Conservation (phyloP, 2,797 vertebrate species). For the Cygnus olor region DNA sequence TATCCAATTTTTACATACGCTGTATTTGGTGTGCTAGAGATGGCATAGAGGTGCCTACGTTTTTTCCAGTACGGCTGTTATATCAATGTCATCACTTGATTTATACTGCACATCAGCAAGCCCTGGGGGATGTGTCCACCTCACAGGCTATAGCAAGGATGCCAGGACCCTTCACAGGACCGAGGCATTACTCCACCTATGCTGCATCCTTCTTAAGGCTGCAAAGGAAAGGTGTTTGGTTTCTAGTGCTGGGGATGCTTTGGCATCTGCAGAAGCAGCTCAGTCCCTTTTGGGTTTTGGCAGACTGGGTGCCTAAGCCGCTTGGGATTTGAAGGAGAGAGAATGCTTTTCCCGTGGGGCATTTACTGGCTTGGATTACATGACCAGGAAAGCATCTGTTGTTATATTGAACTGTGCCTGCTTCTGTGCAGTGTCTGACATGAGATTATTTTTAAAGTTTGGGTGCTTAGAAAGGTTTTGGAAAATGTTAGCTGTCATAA, state of each 20-base stretch:
- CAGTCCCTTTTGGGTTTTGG: background rate
- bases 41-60: background rate
- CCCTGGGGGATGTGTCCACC: background rate
- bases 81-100: background rate
- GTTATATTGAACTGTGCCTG: background rate
- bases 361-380: background rate
- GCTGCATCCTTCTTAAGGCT: background rate
- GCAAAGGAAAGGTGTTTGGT: accelerated
- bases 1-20: slow-evolving; percentile 45
- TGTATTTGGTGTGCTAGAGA: background rate
- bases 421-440: background rate
- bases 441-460: background rate
- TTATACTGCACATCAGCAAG: background rate
- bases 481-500: slow-evolving; percentile 15
- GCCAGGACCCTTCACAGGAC: background rate
- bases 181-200: background rate
- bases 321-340: background rate
- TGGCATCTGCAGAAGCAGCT: background rate
- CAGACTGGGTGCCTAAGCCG: background rate
- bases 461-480: background rate
- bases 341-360: background rate
- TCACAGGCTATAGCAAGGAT: background rate
- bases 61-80: background rate
- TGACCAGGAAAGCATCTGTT: background rate
- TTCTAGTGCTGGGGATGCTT: background rate